Base-by-base conservation (phyloP, 1,140 invertebrate species). In the Polypedilum vanderplanki region DNA sequence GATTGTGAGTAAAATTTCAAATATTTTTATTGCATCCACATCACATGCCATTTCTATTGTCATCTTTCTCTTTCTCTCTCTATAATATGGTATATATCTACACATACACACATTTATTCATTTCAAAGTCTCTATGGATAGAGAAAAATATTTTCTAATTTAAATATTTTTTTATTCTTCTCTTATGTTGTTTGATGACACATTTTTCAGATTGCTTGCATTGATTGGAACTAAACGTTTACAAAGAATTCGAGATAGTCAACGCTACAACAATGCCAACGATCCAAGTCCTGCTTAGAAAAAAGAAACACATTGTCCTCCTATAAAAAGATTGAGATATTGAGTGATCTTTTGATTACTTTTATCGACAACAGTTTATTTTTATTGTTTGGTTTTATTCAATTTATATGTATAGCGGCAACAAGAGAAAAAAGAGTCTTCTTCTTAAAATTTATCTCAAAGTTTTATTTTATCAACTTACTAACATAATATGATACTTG, bases 1-100 rank as follows among this genome's bases (percentile, higher is more conserved):
- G 79, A 74, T 81, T 85, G 89, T 90, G 85, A 84, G 84, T 85
- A 76, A 64, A 74, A 73, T 74, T 18, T 76, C n/a, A 24, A 73
- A 41, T 46, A 40, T 41, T 41, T 40, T 15, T 75, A 46, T 46
- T 74, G 40, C 9, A 24, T 40, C 9, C 7, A 74, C n/a, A 40
- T 33, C n/a, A 46, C n/a, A 40, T 74, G 22, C 12, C 18, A n/a
- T 74, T 74, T 10, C 9, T 7, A 22, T 15, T n/a, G 22, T 17
- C 46, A n/a, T n/a, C 12, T 20, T 4, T 9, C 41, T 12, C 8
- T 41, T 41, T 74, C n/a, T 67, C n/a, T 17, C 18, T 67, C n/a
- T 22, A 67, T 22, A 7, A 1, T n/a, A 67, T 67, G 20, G 18
- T 17, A 22, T 10, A 3, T 22, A 10, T 24, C 3, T 10, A 70